Conservation (phyloP, 2,888 invertebrate species). For the Scaptomyza polygonia region DNA sequence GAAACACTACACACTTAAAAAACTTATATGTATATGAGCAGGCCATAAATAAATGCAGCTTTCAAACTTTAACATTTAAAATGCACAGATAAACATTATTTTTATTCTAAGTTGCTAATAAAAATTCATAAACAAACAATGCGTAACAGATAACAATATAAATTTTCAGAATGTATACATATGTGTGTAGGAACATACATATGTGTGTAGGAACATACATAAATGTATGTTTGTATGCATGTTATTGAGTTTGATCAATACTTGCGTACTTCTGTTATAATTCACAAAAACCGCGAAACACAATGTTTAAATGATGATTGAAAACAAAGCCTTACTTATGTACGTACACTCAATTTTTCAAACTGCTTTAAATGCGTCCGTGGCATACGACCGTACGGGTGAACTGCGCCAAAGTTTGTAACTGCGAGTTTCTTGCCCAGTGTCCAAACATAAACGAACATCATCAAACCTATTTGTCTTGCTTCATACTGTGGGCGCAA, state of each 20-base stretch:
- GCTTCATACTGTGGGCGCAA: not conserved
- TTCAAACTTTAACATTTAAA: not conserved
- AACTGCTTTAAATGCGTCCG: slow-evolving; percentile 39
- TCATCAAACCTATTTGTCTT: not conserved
- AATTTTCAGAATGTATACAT: not conserved
- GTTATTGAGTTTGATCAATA: not conserved
- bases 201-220: no score
- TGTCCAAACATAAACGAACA: slow-evolving; percentile 47
- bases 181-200: no score
- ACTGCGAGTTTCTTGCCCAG: slow-evolving; percentile 23
- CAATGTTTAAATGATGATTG: slow-evolving; percentile 5
- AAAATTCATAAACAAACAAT: no score
- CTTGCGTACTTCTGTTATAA: slow-evolving; percentile 15
- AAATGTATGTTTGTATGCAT: no score
- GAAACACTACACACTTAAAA: no score
- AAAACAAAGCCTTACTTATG: slow-evolving; percentile 18
- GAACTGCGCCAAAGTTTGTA: slow-evolving; percentile 31
- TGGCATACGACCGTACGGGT: slow-evolving; percentile 30
- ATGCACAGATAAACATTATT: no score
- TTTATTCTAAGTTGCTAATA: no score
- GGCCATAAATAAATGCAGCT: not conserved
- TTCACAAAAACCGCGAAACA: slow-evolving; percentile 10
- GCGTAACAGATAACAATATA: no score
- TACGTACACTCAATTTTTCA: slow-evolving; percentile 21
- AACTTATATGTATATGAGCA: not conserved